These are phyloP conservation scores for Protobothrops mucrosquamatus DNA, from an alignment of 2,113 vertebrate species.

Conservation along the genomic window DNA sequence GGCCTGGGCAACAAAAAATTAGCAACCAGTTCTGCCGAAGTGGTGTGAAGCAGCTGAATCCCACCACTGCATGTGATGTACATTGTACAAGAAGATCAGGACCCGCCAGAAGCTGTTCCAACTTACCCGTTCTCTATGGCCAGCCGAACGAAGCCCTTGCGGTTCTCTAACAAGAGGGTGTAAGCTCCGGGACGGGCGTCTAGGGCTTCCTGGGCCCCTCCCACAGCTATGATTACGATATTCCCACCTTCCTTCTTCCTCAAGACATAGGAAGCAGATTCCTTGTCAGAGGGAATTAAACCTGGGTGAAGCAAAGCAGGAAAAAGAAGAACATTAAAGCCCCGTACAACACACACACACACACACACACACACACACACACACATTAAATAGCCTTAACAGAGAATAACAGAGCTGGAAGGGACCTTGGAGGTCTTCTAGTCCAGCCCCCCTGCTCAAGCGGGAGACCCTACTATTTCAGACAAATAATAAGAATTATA, in stretches of 20 bases:
- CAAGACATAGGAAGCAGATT: conserved; percentile 76
- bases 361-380: not conserved
- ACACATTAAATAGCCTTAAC: not conserved
- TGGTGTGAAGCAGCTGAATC: too few species aligned
- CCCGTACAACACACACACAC: not conserved
- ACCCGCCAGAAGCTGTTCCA: not conserved
- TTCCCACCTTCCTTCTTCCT: conserved; percentile 70
- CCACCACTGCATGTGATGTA: too few species aligned
- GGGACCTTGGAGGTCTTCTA: too few species aligned
- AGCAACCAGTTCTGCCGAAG: too few species aligned
- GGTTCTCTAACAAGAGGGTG: conserved; percentile 77
- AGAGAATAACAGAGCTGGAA: too few species aligned
- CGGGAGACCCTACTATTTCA: too few species aligned
- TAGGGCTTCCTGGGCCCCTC: conserved; percentile 85
- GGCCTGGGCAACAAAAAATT: too few species aligned
- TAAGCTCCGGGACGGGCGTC: conserved; percentile 83
- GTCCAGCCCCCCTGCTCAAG: too few species aligned
- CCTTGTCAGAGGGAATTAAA: conserved; percentile 82
- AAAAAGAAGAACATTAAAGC: not conserved
- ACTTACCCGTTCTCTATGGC: conserved; percentile 85
- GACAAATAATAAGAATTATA: too few species aligned
- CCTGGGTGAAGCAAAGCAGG: conserved; percentile 67
- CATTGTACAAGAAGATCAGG: too few species aligned
- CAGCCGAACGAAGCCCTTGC: conserved; percentile 90
- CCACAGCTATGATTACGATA: conserved; percentile 76